Conservation (phyloP, 1,140 invertebrate genomes). For the Mesaphorura yosii region DNA sequence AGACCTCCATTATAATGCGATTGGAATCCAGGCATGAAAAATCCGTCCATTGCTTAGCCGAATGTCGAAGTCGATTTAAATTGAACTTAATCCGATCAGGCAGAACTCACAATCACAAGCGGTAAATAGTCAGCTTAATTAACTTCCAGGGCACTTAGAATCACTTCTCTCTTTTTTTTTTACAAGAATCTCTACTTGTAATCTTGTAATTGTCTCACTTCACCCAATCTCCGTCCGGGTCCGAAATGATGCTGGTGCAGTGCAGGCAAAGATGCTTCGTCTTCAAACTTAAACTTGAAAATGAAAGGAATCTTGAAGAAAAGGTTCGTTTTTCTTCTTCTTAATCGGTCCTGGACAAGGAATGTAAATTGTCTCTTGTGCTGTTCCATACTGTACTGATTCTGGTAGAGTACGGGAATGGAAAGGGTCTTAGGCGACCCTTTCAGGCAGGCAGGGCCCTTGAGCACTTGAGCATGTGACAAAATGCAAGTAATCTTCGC, state of each 20-base stretch:
- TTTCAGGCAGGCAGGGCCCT: background rate
- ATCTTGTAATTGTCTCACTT: background rate
- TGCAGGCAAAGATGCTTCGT: background rate
- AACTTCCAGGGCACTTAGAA: background rate
- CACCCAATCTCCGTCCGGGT: background rate
- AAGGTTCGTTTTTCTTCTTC: no score
- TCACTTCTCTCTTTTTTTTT: background rate
- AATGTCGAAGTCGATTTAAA: background rate
- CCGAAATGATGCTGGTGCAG: no score
- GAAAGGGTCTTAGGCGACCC: no score
- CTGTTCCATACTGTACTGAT: no score
- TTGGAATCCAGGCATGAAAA: slow-evolving; percentile 28
- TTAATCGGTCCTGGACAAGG: no score
- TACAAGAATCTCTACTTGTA: background rate
- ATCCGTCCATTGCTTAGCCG: slow-evolving; percentile 25
- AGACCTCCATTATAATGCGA: slow-evolving; percentile 26
- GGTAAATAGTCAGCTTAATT: background rate
- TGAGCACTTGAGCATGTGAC: background rate
- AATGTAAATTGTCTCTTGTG: no score
- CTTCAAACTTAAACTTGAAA: background rate
- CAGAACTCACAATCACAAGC: no score
- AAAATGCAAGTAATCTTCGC: background rate
- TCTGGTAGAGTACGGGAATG: no score
- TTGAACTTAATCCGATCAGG: no score
- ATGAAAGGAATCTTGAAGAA: background rate